Evolutionary conservation across 2,888 invertebrate species (phyloP), one percentile per base, ranked within the genome.

Genomic region (Mylabris sibirica): DNA sequence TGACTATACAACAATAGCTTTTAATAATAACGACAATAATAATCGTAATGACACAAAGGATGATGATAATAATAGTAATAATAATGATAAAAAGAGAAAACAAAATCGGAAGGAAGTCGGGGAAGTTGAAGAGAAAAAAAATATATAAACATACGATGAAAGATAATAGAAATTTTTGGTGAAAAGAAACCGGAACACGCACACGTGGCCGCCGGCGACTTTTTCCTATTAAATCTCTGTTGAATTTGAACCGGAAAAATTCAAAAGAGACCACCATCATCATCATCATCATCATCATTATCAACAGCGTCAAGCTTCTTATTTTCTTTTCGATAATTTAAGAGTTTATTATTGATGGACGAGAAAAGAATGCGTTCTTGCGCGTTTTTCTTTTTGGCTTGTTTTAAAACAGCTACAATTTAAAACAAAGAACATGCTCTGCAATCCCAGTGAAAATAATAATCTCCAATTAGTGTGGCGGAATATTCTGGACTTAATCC

Each of bases 391-490:
- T 20, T 44, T 41, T 44, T 1, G 49, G 30, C 8, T 49, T 20
- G 9, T 9, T 49, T 9, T 20, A 49, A 20, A 49, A 49, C 20
- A 9, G 20, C 61, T 72, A 76, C 80, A 80, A 79, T 80, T n/a
- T 79, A 80, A 76, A 77, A 80, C 78, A 78, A 79, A 79, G 79
- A 79, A 79, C 77, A 76, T 74, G 78, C 76, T 77, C 79, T n/a
- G n/a, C n/a, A n/a, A n/a, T 79, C 76, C n/a, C 38, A 44, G 44
- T 44, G 44, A 78, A 80, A 80, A 80, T 80, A 80, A 80, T 80
- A 80, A 80, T 78, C 80, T 78, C 80, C 80, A 80, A 80, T 80
- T 80, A 80, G 80, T 75, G 74, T 72, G 74, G 75, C 75, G 72
- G 75, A 74, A 78, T 79, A 78, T 78, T 77, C 78, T 72, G 77